These are phyloP conservation scores for Pilophorus perplexus DNA, from an alignment of 2,888 invertebrate species.

Conservation along the genomic window DNA sequence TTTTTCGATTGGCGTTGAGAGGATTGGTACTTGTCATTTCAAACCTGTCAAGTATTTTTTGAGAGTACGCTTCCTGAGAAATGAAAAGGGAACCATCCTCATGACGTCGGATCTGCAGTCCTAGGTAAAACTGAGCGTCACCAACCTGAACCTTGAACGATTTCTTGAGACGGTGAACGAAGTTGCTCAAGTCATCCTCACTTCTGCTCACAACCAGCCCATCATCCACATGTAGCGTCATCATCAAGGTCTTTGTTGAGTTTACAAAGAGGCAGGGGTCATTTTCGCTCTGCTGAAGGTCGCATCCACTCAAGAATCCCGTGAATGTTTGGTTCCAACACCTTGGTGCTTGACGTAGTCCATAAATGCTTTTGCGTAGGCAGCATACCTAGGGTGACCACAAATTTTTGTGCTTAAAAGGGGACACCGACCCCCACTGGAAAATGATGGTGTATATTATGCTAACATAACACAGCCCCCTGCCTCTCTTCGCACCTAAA, in stretches of 20 bases:
- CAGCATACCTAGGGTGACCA: too few relatives aligned
- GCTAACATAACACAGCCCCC: too few relatives aligned
- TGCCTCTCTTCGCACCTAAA: too few relatives aligned
- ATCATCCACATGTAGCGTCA: constrained; percentile 51
- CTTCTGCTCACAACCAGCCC: constrained; percentile 47
- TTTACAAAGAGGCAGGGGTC: constrained; percentile 51
- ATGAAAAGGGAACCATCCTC: constrained; percentile 35
- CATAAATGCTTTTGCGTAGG: too few relatives aligned
- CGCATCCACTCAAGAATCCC: constrained; percentile 47
- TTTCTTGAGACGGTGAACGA: constrained; percentile 40
- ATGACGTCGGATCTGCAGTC: too few relatives aligned
- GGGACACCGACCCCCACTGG: too few relatives aligned
- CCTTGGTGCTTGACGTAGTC: constrained; percentile 51
- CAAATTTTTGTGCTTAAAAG: too few relatives aligned
- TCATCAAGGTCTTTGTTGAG: constrained; percentile 45
- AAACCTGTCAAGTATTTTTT: constrained; percentile 41
- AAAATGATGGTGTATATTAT: too few relatives aligned
- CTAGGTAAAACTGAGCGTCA: constrained; percentile 42
- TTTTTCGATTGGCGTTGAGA: too few relatives aligned
- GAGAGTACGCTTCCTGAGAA: constrained; percentile 38
- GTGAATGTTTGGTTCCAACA: constrained; percentile 51
- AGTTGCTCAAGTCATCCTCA: constrained; percentile 37
- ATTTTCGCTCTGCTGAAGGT: constrained; percentile 48
- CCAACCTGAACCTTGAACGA: constrained; percentile 45
- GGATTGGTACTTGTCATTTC: constrained; percentile 32